Conservation (phyloP, 2,113 vertebrate genomes). For the Rhodinocichla rosea region DNA sequence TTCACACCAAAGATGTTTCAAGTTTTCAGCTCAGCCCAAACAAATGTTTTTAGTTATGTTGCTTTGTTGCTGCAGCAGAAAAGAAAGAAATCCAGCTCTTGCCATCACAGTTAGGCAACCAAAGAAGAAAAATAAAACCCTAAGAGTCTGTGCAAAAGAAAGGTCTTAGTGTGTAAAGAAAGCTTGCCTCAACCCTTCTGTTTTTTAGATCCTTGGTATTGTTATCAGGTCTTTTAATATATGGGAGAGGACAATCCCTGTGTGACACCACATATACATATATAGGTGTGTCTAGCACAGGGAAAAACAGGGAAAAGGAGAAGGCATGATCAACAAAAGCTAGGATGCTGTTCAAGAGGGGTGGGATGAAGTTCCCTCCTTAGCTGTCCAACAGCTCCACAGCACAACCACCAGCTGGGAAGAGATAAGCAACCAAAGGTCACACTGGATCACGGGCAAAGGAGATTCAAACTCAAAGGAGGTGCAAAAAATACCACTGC, state of each 20-base stretch:
- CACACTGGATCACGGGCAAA: rapidly evolving
- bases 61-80: neutral
- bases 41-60: conserved; percentile 11
- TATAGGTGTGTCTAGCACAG: neutral
- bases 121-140: neutral
- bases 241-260: neutral
- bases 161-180: neutral
- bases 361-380: neutral
- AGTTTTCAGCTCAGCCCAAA: conserved; percentile 16
- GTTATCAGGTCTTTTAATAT: neutral
- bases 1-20: conserved; percentile 49
- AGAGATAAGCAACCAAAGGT: neutral
- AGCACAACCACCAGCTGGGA: rapidly evolving
- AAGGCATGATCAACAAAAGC: neutral
- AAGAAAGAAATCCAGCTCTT: neutral
- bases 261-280: too few relatives aligned
- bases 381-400: neutral
- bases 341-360: neutral
- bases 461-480: neutral
- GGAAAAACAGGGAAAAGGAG: neutral
- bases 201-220: neutral
- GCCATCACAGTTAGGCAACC: neutral
- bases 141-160: neutral
- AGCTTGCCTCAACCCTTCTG: neutral
- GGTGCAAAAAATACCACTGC: neutral